Evolutionary conservation across 2,888 invertebrate genomes (phyloP).

Genomic region (Mystacides longicornis): DNA sequence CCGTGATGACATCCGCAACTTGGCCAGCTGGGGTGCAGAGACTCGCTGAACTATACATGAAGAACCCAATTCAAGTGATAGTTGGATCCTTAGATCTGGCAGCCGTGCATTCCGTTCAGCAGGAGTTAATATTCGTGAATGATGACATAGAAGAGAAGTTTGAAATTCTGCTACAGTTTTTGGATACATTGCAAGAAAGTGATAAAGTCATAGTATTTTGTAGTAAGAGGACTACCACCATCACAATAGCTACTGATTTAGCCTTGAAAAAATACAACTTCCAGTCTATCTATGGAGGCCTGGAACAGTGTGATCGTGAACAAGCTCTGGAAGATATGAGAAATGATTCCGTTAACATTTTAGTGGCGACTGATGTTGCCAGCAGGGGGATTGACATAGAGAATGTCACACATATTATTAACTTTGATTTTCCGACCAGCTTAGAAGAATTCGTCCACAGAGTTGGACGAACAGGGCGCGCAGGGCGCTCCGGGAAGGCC

Average conservation of each 20-base stretch:
- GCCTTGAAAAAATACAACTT: slow-evolving; percentile 59
- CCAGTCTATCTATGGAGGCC: slow-evolving; percentile 82
- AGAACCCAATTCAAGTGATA: slow-evolving; percentile 81
- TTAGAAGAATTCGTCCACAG: slow-evolving; percentile 95
- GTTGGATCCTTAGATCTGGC: slow-evolving; percentile 84
- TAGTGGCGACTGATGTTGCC: slow-evolving; percentile 93
- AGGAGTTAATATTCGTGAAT: slow-evolving; percentile 66
- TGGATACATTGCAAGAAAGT: slow-evolving; percentile 57
- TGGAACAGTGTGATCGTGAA: slow-evolving; percentile 72
- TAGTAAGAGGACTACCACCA: slow-evolving; percentile 76
- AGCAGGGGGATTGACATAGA: slow-evolving; percentile 90
- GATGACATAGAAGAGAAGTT: slow-evolving; percentile 57
- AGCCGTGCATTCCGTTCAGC: slow-evolving; percentile 82
- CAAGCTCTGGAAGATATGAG: slow-evolving; percentile 80
- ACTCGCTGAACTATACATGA: slow-evolving; percentile 81
- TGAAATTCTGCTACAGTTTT: slow-evolving; percentile 59
- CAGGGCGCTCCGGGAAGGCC: slow-evolving; percentile 77
- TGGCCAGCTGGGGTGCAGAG: slow-evolving; percentile 87
- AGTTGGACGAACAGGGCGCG: slow-evolving; percentile 92
- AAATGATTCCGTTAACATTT: slow-evolving; percentile 67
- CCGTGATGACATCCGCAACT: slow-evolving; percentile 96
- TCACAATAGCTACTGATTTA: slow-evolving; percentile 76
- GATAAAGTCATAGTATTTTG: slow-evolving; percentile 91
- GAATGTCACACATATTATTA: slow-evolving; percentile 83
- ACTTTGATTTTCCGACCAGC: slow-evolving; percentile 88